These are phyloP conservation scores for Lordiphosa stackelbergi DNA, from an alignment of 1,140 invertebrate species.

Conservation along the genomic window DNA sequence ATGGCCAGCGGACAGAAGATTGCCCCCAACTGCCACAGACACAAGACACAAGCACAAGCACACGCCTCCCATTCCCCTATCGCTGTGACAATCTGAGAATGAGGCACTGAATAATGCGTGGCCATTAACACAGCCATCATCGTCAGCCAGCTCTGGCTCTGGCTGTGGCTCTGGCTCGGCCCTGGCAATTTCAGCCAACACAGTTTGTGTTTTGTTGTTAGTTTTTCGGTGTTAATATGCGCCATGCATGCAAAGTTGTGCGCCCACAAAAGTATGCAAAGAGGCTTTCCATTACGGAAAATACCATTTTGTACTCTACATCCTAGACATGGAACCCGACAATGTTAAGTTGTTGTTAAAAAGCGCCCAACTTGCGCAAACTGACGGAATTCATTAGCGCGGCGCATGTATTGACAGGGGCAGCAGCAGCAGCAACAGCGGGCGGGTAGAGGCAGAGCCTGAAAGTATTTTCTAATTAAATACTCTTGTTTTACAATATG, in stretches of 20 bases:
- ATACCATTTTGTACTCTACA: constrained; percentile 65
- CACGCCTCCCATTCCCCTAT: constrained; percentile 26
- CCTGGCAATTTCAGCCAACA: constrained; percentile 63
- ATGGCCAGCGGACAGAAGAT: constrained; percentile 54
- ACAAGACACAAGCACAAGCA: constrained; percentile 2
- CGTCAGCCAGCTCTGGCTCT: constrained; percentile 24
- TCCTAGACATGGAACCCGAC: constrained; percentile 49
- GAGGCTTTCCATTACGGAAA: constrained; percentile 60
- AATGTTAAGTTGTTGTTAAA: constrained; percentile 72
- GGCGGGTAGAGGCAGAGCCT: constrained; percentile 22
- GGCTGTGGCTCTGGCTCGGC: too few species aligned
- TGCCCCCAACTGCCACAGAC: background rate
- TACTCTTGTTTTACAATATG: constrained; percentile 76
- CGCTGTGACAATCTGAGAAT: constrained; percentile 66
- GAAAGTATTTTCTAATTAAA: constrained; percentile 76
- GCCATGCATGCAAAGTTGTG: constrained; percentile 67
- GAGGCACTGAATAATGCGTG: constrained; percentile 71
- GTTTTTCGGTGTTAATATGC: constrained; percentile 71
- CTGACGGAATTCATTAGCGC: constrained; percentile 62
- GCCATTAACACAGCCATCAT: constrained; percentile 65
- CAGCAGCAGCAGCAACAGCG: background rate
- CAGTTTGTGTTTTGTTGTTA: constrained; percentile 47
- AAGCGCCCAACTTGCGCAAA: constrained; percentile 50
- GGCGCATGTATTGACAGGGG: constrained; percentile 39
- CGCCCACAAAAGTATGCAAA: constrained; percentile 24